phyloP scores from a whole-genome alignment of 2,888 invertebrate genomes.

The Parnassius smintheus region DNA sequence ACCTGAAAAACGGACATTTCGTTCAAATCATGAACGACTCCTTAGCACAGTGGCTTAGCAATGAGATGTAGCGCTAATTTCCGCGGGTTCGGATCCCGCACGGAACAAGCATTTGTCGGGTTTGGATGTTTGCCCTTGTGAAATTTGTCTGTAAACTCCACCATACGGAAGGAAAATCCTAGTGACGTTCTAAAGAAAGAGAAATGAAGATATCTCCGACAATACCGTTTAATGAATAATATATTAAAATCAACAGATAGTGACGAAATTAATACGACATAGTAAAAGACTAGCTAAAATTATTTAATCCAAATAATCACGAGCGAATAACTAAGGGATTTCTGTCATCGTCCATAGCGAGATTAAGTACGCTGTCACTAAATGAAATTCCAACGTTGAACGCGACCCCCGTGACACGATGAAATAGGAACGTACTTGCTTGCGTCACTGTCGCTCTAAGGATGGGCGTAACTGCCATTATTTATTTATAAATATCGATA shows the following conservation, averaged over 20 bases:
- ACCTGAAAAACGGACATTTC: too few species aligned
- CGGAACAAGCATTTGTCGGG: too few species aligned
- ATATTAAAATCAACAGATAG: not conserved
- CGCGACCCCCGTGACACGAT: conserved; percentile 31
- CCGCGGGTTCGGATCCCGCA: too few species aligned
- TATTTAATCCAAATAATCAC: conserved; percentile 10
- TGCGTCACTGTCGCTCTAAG: conserved; percentile 21
- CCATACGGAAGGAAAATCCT: too few species aligned
- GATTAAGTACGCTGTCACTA: conserved; percentile 42
- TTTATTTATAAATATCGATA: not conserved
- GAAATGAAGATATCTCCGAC: too few species aligned
- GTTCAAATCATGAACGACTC: too few species aligned
- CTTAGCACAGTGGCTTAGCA: too few species aligned
- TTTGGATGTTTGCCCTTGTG: too few species aligned
- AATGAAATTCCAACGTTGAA: conserved; percentile 50
- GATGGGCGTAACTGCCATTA: not conserved
- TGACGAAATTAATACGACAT: conserved; percentile 2
- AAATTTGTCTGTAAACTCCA: too few species aligned
- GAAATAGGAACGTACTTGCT: conserved; percentile 34
- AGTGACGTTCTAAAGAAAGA: too few species aligned
- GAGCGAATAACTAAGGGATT: conserved; percentile 29
- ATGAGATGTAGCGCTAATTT: too few species aligned
- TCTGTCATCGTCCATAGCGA: conserved; percentile 43
- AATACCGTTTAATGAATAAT: not conserved
- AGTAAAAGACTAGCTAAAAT: not conserved